Evolutionary conservation across 1,140 invertebrate genomes (phyloP), one percentile per base, ranked within the genome.

Genomic region (Leptinotarsa lineolata): DNA sequence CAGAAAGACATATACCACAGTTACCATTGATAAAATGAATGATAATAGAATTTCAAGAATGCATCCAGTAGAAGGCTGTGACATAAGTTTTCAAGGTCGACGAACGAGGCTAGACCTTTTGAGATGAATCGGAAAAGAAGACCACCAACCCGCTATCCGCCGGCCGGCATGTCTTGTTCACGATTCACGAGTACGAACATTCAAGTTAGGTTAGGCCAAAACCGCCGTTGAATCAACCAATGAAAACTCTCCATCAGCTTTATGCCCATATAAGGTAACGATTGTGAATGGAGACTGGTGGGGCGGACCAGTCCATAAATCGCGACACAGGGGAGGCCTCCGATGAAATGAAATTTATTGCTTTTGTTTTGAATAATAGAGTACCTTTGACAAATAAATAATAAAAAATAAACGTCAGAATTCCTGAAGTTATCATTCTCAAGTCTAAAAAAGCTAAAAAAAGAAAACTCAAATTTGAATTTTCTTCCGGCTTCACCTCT

Each of bases 181-280:
- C 48, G 48, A 54, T 18, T 54, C 48, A 54, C 48, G 48, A 54
- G 48, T 54, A 20, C 66, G n/a, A 48, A 60, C 71, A 39, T 66
- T 72, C 61, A 54, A 72, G 71, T 72, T 72, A 72, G 71, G 71
- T 72, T 72, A 72, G 71, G 71, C 44, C 63, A 67, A 64, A 72
- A 68, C 71, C 71, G 71, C 63, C 30, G 79, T 80, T 78, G 77
- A 77, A 73, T 46, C 78, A 67, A 75, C 91, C 91, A 92, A 92
- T 92, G 87, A 84, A 81, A 84, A 80, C 74, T 73, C 86, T 79
- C 83, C 81, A 86, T 88, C 88, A 88, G 88, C 88, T 90, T 90
- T 90, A 90, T 91, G 89, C 88, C 91, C 90, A 91, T 91, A 92
- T 91, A 91, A 91, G 90, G 91, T 88, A 90, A 89, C 88, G 87